Percentiles rank a stretch among this genome's conserved stretches.
Conservation (phyloP, 2,888 invertebrate genomes). For the Koerneria pararmatus region DNA sequence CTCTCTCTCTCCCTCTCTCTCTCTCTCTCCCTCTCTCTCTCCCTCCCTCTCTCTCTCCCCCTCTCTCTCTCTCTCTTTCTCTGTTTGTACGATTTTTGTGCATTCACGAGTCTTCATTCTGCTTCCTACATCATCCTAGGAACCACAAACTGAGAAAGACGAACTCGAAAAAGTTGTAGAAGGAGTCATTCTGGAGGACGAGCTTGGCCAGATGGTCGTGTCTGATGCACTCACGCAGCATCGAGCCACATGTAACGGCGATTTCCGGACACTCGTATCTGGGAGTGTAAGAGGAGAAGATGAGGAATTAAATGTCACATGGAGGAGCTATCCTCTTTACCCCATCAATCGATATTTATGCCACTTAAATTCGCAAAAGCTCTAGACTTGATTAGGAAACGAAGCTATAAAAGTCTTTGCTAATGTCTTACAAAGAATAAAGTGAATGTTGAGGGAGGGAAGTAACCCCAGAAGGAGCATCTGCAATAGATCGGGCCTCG, state of each 20-base stretch:
- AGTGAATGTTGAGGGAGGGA: neutral
- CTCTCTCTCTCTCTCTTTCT: too few relatives aligned
- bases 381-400: too few relatives aligned
- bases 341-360: too few relatives aligned
- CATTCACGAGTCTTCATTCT: too few relatives aligned
- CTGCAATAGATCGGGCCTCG: conserved; percentile 84
- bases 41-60: conserved; percentile 22
- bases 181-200: conserved; percentile 93
- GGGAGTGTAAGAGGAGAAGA: conserved; percentile 26
- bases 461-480: conserved; percentile 48
- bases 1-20: neutral
- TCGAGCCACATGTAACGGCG: conserved; percentile 95
- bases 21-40: neutral
- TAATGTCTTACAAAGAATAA: neutral
- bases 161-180: conserved; percentile 98
- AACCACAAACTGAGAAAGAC: too few relatives aligned
- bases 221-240: conserved; percentile 90
- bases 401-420: neutral
- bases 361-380: too few relatives aligned
- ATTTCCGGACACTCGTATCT: conserved; percentile 94
- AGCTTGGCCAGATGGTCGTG: conserved; percentile 90
- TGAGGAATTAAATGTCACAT: too few relatives aligned
- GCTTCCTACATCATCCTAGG: too few relatives aligned
- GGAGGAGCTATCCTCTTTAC: too few relatives aligned
- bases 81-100: too few relatives aligned